Conservation (phyloP, 2,888 invertebrate species). For the Andrena minutula region DNA sequence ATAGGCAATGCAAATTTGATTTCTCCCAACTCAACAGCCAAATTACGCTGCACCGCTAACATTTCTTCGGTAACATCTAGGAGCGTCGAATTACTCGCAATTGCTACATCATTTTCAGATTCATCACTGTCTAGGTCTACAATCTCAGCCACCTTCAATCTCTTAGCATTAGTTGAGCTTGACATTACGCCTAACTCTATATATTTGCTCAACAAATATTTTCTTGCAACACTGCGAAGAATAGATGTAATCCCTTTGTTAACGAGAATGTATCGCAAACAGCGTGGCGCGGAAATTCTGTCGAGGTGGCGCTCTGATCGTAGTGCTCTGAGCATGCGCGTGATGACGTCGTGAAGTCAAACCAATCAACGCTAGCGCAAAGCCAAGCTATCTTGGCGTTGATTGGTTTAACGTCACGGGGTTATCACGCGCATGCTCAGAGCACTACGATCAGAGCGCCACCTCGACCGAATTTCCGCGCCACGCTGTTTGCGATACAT, state of each 20-base stretch:
- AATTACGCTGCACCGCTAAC: constrained; percentile 74
- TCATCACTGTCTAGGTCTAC: constrained; percentile 7
- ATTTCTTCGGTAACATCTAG: constrained; percentile 71
- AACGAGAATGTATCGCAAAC: too few relatives aligned
- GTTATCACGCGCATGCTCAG: too few relatives aligned
- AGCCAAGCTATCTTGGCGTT: too few relatives aligned
- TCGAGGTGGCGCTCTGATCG: too few relatives aligned
- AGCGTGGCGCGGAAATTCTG: too few relatives aligned
- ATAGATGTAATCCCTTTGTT: not conserved
- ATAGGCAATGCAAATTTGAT: constrained; percentile 84
- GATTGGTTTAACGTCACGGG: too few relatives aligned
- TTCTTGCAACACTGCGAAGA: not conserved
- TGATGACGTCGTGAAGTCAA: too few relatives aligned
- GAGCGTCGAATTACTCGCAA: not conserved
- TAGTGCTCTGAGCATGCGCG: too few relatives aligned
- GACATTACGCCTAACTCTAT: constrained; percentile 20
- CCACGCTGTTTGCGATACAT: too few relatives aligned
- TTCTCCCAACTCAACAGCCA: constrained; percentile 68
- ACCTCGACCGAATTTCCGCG: too few relatives aligned
- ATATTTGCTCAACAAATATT: not conserved
- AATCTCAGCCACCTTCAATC: constrained; percentile 17
- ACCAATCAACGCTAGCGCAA: too few relatives aligned
- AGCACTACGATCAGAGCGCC: too few relatives aligned
- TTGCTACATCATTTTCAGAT: not conserved
- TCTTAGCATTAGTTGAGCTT: constrained; percentile 20